Base-by-base conservation (phyloP, 2,797 vertebrate genomes). In the Oreortyx pictus region DNA sequence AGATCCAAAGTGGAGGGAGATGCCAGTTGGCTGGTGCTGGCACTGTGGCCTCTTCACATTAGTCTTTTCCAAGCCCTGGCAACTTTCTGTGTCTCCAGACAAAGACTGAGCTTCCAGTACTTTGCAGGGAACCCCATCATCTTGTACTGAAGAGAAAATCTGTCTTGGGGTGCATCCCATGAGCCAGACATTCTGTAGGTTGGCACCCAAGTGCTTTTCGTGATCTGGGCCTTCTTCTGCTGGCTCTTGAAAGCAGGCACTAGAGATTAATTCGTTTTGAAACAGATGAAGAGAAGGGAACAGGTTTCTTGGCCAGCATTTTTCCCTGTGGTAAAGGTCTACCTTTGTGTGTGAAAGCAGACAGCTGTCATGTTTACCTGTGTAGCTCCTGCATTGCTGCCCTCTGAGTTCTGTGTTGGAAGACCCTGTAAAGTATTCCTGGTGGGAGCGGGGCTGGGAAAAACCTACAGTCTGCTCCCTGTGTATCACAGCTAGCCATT, bases 401-500 rank as follows among this genome's bases (percentile, higher is more conserved):
- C 93, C 4, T 88, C 73, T 0, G 14, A 88, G 37, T 80, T 60
- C 49, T 90, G 86, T 46, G 78, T 68, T 96, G 71, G 75, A 93
- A 93, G 81, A 43, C 56, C 65, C 56, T 87, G 56, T 65, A n/a
- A 89, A 92, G 17, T 67, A 66, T 90, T 82, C 43, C 27, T 59
- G 59, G 66, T 90, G 59, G 85, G 78, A 94, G 67, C 87, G 44
- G 76, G 49, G 29, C 64, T 79, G 25, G 35, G 71, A 67, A 92
- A 96, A 97, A 77, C n/a, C 35, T 86, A 72, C n/a, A 29, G 31
- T 80, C 71, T 93, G 62, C 66, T 96, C 88, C 84, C 79, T 90
- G 70, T 41, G 31, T 91, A 82, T 95, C 95, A 90, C 85, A 89
- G 75, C 83, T 77, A 80, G 61, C 90, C 44, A 82, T 84, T 93